Evolutionary conservation across 2,113 vertebrate genomes (phyloP).

Genomic region (Butorides virescens): DNA sequence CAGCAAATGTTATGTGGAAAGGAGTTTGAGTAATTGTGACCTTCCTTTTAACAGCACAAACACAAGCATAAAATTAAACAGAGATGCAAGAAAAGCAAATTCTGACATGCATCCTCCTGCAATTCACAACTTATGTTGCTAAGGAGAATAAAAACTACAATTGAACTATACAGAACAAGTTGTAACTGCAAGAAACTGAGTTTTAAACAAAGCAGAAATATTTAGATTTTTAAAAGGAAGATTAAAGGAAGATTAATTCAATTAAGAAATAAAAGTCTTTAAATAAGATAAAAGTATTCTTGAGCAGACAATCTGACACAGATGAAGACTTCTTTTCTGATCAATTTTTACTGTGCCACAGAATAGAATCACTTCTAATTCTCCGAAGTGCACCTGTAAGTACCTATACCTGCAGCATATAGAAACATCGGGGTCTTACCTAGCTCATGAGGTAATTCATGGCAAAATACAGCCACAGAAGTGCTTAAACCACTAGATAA

Average conservation of each 20-base stretch:
- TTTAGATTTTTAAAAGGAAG: not conserved
- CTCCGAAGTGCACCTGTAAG: not conserved
- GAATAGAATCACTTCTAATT: not conserved
- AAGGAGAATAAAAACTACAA: not conserved
- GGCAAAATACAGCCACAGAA: slow-evolving; percentile 96
- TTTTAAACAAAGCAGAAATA: not conserved
- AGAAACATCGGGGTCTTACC: slow-evolving; percentile 75
- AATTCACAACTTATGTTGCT: not conserved
- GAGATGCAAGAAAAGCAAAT: not conserved
- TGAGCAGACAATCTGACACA: not conserved
- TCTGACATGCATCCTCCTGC: not conserved
- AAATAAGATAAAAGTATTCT: not conserved
- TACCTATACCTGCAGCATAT: not conserved
- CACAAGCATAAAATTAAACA: not conserved
- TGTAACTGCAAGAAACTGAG: not conserved
- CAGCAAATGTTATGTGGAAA: not conserved
- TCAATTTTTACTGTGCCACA: not conserved
- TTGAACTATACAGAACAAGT: not conserved
- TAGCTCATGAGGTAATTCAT: slow-evolving; percentile 94
- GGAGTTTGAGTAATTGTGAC: not conserved
- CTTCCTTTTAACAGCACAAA: not conserved
- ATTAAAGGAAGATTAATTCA: not conserved
- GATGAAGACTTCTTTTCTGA: not conserved
- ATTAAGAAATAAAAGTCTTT: not conserved
- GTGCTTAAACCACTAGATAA: slow-evolving; percentile 96